Percentiles rank a stretch among this genome's conserved stretches.
These are phyloP conservation scores for Grus americana DNA, from an alignment of 2,113 vertebrate genomes.

Conservation along the genomic window DNA sequence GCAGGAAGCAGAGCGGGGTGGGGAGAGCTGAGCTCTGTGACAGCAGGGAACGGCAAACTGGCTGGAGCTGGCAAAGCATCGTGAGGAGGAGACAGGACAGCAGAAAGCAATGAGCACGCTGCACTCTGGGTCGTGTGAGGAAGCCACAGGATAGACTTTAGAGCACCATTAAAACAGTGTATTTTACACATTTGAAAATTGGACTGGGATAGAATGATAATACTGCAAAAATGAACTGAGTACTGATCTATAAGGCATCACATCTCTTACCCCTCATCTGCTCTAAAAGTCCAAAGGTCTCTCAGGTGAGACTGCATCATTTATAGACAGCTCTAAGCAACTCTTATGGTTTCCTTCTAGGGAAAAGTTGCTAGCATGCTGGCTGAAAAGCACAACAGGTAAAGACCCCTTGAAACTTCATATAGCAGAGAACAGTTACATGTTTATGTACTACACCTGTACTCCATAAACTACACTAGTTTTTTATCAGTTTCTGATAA, in stretches of 20 bases:
- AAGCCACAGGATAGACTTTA: background rate
- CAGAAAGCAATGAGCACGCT: background rate
- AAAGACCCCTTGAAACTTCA: background rate
- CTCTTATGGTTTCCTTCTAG: background rate
- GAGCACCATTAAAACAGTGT: background rate
- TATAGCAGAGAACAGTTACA: background rate
- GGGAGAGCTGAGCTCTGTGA: background rate
- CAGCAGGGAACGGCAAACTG: background rate
- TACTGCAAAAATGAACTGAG: background rate
- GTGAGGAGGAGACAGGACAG: background rate
- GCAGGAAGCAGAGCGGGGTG: background rate
- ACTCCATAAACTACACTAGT: background rate
- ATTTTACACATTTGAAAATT: background rate
- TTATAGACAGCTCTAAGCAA: background rate
- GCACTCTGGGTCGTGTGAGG: background rate
- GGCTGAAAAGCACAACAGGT: background rate
- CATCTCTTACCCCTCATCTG: background rate
- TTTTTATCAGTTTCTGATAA: background rate
- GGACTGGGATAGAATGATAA: background rate
- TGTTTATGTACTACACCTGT: background rate
- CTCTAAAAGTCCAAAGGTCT: background rate
- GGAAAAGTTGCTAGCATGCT: background rate
- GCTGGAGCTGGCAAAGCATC: background rate
- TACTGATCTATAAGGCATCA: background rate
- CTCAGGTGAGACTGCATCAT: background rate